Evolutionary conservation across 1,140 invertebrate genomes (phyloP).

Genomic region (Drosophila asahinai): DNA sequence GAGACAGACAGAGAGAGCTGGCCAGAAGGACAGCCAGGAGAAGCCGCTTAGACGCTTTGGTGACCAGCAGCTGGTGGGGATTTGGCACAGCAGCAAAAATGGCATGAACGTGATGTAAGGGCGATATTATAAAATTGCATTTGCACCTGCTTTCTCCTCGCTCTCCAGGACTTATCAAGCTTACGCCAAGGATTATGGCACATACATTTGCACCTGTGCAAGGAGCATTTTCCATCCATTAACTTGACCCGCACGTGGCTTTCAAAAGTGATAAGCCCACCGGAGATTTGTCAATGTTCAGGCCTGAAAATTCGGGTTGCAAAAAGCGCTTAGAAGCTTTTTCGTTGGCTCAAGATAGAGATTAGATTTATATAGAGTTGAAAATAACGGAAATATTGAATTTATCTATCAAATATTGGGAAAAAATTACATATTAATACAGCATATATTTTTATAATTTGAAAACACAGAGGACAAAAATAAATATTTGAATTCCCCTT

Average conservation of each 20-base stretch:
- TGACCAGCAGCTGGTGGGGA: conserved; percentile 22
- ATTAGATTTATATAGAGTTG: too few species aligned
- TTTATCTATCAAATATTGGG: too few species aligned
- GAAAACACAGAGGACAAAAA: too few species aligned
- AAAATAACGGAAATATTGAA: too few species aligned
- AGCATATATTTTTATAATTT: too few species aligned
- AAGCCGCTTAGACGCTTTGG: conserved; percentile 43
- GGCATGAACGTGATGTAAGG: conserved; percentile 20
- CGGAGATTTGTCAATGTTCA: conserved; percentile 3
- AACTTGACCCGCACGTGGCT: neutral
- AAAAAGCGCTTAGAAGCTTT: neutral
- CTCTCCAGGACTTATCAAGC: conserved; percentile 5
- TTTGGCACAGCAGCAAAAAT: conserved; percentile 12
- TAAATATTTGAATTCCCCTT: too few species aligned
- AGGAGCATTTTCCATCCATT: conserved; percentile 11
- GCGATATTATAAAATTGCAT: conserved; percentile 29
- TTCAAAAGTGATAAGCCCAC: neutral
- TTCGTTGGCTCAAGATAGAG: neutral
- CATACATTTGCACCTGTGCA: conserved; percentile 4
- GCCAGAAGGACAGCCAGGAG: neutral
- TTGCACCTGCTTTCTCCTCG: neutral
- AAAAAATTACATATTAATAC: too few species aligned
- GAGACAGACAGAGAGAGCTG: neutral
- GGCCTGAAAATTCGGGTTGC: neutral
- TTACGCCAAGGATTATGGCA: conserved; percentile 20